Evolutionary conservation across 2,113 vertebrate genomes (phyloP).

Genomic region (Fregetta grallaria): DNA sequence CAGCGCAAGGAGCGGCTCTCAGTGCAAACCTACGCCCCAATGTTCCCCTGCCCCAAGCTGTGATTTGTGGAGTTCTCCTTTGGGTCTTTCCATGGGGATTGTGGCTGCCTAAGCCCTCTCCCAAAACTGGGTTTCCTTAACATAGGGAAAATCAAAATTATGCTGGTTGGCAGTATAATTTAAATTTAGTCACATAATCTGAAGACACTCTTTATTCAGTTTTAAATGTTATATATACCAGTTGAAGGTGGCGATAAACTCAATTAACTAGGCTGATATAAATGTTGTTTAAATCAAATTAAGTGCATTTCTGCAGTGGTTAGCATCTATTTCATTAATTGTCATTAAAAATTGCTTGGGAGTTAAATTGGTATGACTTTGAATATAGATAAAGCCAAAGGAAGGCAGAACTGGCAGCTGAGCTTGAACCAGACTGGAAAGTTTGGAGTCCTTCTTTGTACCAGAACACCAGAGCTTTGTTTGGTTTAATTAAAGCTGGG

Average conservation of each 20-base stretch:
- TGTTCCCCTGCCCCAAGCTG: neutral
- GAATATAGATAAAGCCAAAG: constrained; percentile 49
- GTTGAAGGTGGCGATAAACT: neutral
- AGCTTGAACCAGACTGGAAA: neutral
- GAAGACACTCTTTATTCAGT: neutral
- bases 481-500: constrained; percentile 61
- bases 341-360: constrained; percentile 44
- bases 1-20: neutral
- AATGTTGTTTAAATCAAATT: constrained; percentile 59
- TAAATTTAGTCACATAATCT: neutral
- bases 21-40: neutral
- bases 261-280: constrained; percentile 58
- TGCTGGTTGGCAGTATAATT: neutral
- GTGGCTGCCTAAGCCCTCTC: neutral
- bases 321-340: constrained; percentile 62
- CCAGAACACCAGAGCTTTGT: constrained; percentile 55
- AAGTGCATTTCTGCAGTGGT: constrained; percentile 41
- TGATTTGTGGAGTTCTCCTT: neutral
- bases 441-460: constrained; percentile 32
- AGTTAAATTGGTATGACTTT: constrained; percentile 53
- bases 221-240: neutral
- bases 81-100: neutral
- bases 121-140: neutral
- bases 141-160: neutral
- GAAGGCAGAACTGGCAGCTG: constrained; percentile 42